A percentile compares a stretch with the other conserved stretches of the same genome.
Conservation (phyloP, 2,888 invertebrate genomes). For the Drosophila paramelanica region DNA sequence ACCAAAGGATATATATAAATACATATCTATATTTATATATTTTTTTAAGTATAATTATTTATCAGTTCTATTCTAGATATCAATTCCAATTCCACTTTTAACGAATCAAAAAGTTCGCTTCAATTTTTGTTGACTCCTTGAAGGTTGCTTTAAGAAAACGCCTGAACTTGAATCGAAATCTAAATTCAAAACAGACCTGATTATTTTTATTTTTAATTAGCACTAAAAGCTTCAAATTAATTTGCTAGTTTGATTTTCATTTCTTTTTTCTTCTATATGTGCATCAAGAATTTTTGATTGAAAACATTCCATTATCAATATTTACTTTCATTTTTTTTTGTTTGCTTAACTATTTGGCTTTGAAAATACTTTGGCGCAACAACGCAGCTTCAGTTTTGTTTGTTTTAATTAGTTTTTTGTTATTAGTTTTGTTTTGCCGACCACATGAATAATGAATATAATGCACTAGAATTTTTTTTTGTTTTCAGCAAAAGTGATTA, state of each 20-base stretch:
- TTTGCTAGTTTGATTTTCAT: slow-evolving; percentile 40
- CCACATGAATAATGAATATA: slow-evolving; percentile 50
- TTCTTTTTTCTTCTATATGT: slow-evolving; percentile 34
- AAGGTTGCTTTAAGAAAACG: not conserved
- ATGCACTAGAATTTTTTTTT: slow-evolving; percentile 41
- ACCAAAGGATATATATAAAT: slow-evolving; percentile 19
- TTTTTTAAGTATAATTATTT: not conserved
- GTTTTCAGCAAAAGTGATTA: slow-evolving; percentile 73
- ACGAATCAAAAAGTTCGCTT: not conserved
- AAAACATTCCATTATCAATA: slow-evolving; percentile 20
- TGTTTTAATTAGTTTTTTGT: slow-evolving; percentile 12
- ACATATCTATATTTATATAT: slow-evolving; percentile 15
- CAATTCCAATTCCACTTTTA: not conserved
- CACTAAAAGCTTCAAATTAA: slow-evolving; percentile 47
- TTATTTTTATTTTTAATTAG: slow-evolving; percentile 23
- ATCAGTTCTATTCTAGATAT: not conserved
- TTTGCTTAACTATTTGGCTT: slow-evolving; percentile 83
- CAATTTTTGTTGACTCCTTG: not conserved
- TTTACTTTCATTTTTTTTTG: slow-evolving; percentile 34
- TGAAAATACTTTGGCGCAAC: slow-evolving; percentile 76
- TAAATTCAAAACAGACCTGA: not conserved
- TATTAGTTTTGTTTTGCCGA: slow-evolving; percentile 42
- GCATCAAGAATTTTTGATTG: slow-evolving; percentile 31
- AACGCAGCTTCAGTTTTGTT: slow-evolving; percentile 65
- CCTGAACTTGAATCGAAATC: not conserved